Conservation (phyloP, 1,140 invertebrate species). For the Acyrthosiphon pisum region DNA sequence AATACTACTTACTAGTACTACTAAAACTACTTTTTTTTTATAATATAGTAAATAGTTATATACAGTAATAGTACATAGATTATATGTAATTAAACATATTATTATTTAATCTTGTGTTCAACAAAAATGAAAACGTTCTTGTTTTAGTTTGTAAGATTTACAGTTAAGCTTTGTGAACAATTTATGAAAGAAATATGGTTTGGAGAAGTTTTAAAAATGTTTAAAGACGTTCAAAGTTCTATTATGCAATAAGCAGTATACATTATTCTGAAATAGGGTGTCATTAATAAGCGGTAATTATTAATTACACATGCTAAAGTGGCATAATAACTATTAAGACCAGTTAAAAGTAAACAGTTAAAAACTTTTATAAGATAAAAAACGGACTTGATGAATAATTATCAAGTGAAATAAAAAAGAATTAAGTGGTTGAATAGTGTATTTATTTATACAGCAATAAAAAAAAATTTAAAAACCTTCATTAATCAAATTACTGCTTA, state of each 20-base stretch:
- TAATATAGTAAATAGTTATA: too few relatives aligned
- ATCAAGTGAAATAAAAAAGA: background rate
- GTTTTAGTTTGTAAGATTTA: background rate
- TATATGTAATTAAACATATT: background rate
- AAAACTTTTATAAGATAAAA: background rate
- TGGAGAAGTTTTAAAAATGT: background rate
- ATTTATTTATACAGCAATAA: background rate
- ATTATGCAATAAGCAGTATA: background rate
- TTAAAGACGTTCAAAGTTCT: background rate
- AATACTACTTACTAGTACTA: background rate
- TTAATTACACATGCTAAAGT: conserved; percentile 1
- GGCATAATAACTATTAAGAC: background rate
- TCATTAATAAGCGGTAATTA: background rate
- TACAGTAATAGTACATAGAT: too few relatives aligned
- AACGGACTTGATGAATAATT: background rate
- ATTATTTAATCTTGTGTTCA: background rate
- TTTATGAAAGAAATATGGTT: background rate
- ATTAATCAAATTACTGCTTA: background rate
- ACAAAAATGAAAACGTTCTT: background rate
- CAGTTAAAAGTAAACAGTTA: conserved; percentile 5
- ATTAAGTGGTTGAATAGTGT: background rate
- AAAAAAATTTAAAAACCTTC: background rate
- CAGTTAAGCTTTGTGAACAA: background rate
- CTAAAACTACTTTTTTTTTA: too few relatives aligned
- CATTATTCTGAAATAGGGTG: background rate